Percentiles rank a stretch among this genome's conserved stretches.
These are phyloP conservation scores for Gila robusta DNA, from an alignment of 2,797 vertebrate species.

Conservation along the genomic window DNA sequence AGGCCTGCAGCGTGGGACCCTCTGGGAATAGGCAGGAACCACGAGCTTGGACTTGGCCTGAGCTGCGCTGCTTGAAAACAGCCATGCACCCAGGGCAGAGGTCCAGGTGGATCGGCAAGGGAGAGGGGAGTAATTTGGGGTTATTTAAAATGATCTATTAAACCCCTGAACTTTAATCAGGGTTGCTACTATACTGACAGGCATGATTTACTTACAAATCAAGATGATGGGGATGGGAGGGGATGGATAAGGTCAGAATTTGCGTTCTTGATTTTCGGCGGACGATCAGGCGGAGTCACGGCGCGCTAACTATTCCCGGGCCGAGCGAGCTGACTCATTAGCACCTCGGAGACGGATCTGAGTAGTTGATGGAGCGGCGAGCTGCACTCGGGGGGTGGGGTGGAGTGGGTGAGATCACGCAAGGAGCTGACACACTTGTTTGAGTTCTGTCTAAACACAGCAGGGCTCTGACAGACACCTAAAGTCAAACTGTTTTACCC, in stretches of 20 bases:
- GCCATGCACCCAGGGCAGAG: slow-evolving; percentile 90
- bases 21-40: slow-evolving; percentile 99
- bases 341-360: slow-evolving; percentile 29
- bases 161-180: slow-evolving; percentile 99
- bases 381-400: slow-evolving; percentile 1
- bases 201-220: slow-evolving; percentile 87
- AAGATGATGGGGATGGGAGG: slow-evolving; percentile 81
- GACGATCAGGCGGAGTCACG: slow-evolving; percentile 54
- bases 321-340: slow-evolving; percentile 55
- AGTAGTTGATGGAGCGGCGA: not conserved
- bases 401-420: slow-evolving; percentile 66
- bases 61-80: slow-evolving; percentile 88
- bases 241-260: slow-evolving; percentile 73
- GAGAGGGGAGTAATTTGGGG: slow-evolving; percentile 89
- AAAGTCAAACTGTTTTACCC: slow-evolving; percentile 77
- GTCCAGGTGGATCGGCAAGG: slow-evolving; percentile 95
- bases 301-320: slow-evolving; percentile 64
- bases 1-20: slow-evolving; percentile 88
- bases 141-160: slow-evolving; percentile 98
- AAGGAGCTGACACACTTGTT: slow-evolving; percentile 73
- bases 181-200: slow-evolving; percentile 93
- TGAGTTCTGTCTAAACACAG: slow-evolving; percentile 76
- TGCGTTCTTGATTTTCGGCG: slow-evolving; percentile 76
- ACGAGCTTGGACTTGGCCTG: slow-evolving; percentile 90
- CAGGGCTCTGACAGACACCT: slow-evolving; percentile 73